Evolutionary conservation across 2,113 vertebrate genomes (phyloP), one percentile per base, ranked within the genome.

Genomic region (Xiphophorus hellerii): DNA sequence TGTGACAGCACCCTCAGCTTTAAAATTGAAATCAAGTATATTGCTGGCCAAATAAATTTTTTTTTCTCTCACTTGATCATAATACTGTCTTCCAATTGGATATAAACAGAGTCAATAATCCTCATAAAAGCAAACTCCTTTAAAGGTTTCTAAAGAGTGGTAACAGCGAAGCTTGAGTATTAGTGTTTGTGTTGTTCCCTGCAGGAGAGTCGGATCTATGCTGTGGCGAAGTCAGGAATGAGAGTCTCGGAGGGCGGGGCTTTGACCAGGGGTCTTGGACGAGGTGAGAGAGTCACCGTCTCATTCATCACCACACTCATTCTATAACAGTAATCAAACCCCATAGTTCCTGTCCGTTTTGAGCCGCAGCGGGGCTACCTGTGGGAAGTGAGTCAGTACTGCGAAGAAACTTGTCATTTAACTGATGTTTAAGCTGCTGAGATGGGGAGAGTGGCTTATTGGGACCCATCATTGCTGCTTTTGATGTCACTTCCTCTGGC

Each of bases 131-230:
- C 33, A 5, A 5, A 2, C 33, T 35, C 3, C 9, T 29, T 48
- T 60, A 35, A 60, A 35, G 30, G 20, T 28, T 39, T 25, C 5
- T 30, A 48, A 10, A 48, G 7, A 31, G 30, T 31, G 62, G 29
- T 10, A 4, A 27, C 27, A 27, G 35, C 27, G 5, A 3, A 27
- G 2, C 14, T 3, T 14, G 10, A 71, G 2, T 27, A 20, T 54
- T 54, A 37, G 9, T 71, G 29, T 30, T 20, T 68, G 37, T 74
- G 30, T 76, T 3, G 63, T 80, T 20, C 29, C 82, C 31, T 95
- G 48, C 89, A 97, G 96, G 96, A 97, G 87, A 96, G 96, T 86
- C 95, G 95, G 33, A 97, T 97, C 86, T 97, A 97, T 29, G 96
- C 96, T 25, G 94, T 97, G 74, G 96, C 96, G 5, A 96, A 96